These are phyloP conservation scores for Mus pahari DNA, from an alignment of 2,113 vertebrate genomes.

Conservation along the genomic window DNA sequence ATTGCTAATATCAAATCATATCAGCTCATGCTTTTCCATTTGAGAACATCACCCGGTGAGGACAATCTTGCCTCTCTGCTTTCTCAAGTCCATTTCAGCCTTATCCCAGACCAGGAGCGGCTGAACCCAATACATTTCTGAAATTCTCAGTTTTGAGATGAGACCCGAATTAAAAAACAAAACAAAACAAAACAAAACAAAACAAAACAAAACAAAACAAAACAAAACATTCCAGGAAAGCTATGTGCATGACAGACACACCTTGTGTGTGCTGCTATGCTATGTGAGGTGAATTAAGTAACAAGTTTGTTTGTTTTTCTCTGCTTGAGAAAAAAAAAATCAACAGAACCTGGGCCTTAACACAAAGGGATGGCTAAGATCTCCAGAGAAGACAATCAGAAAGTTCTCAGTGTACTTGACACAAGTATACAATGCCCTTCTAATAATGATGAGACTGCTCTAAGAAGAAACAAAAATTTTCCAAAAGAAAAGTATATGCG, in stretches of 20 bases:
- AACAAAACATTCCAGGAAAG: background rate
- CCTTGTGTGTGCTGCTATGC: too few species aligned
- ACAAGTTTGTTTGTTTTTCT: background rate
- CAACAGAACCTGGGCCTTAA: background rate
- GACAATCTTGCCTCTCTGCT: background rate
- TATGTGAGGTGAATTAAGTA: background rate
- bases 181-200: background rate
- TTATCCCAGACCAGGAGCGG: background rate
- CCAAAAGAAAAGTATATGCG: background rate
- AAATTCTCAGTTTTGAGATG: background rate
- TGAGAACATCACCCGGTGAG: background rate
- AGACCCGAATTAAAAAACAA: background rate
- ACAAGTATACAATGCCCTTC: background rate
- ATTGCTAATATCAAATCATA: background rate
- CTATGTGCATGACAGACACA: background rate
- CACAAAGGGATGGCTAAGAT: background rate
- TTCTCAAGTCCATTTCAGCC: background rate
- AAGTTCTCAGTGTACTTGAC: constrained; percentile 17
- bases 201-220: background rate
- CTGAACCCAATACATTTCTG: background rate
- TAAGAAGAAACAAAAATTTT: constrained; percentile 41
- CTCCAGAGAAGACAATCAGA: background rate
- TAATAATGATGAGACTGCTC: constrained; percentile 25
- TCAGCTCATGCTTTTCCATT: background rate
- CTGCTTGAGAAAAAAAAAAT: background rate